A percentile compares a stretch with the other conserved stretches of the same genome.
phyloP scores from a whole-genome alignment of 2,888 invertebrate genomes.

The Spicauda simplicius region DNA sequence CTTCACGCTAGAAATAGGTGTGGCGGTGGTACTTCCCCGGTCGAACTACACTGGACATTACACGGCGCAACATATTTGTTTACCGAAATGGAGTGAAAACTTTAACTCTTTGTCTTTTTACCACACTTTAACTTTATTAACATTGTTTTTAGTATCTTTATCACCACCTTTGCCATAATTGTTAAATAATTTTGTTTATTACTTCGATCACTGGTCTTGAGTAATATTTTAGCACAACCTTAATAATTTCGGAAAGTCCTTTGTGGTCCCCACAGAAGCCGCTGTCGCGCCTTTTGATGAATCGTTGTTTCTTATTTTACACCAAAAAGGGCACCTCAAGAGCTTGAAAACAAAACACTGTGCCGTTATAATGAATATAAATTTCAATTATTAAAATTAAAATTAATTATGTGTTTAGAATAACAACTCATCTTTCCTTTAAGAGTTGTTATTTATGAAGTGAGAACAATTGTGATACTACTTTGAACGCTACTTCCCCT shows the following conservation, averaged over 20 bases:
- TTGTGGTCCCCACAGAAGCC: constrained; percentile 4
- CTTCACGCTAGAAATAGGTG: too few relatives aligned
- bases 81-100: too few relatives aligned
- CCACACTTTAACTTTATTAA: too few relatives aligned
- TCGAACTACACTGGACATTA: too few relatives aligned
- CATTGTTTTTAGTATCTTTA: too few relatives aligned
- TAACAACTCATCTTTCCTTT: not conserved
- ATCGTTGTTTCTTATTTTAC: constrained; percentile 8
- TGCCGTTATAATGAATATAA: not conserved
- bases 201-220: not conserved
- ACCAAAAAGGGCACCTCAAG: constrained; percentile 6
- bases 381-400: constrained; percentile 6
- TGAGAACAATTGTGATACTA: not conserved
- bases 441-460: not conserved
- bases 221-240: not conserved
- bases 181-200: not conserved
- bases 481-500: too few relatives aligned
- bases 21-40: too few relatives aligned
- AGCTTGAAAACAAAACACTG: not conserved
- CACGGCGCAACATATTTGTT: too few relatives aligned
- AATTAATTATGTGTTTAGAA: not conserved
- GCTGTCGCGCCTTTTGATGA: constrained; percentile 1
- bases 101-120: too few relatives aligned
- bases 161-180: not conserved
- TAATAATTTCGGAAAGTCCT: not conserved